These are phyloP conservation scores for Octodonta nipae DNA, from an alignment of 2,888 invertebrate species.

Conservation along the genomic window DNA sequence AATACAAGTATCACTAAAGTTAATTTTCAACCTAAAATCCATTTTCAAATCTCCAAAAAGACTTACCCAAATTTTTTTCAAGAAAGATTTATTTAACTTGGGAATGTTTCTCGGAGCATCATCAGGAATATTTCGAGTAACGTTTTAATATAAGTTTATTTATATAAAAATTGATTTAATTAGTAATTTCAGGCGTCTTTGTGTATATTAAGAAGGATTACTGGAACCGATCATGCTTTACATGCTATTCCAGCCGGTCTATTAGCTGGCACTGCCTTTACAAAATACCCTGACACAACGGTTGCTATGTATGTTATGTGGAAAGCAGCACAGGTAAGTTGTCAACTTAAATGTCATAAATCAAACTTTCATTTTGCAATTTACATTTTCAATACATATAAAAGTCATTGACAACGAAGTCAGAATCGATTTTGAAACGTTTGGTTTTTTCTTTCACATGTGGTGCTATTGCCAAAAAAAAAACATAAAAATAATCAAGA, in stretches of 20 bases:
- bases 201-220: constrained; percentile 50
- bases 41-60: constrained; percentile 40
- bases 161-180: no score
- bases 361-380: no score
- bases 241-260: constrained; percentile 59
- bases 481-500: no score
- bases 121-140: constrained; percentile 53
- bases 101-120: constrained; percentile 59
- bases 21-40: constrained; percentile 43
- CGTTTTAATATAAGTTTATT: constrained; percentile 11
- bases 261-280: constrained; percentile 56
- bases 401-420: no score
- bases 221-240: constrained; percentile 45
- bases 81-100: constrained; percentile 43
- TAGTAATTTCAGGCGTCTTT: constrained; percentile 38
- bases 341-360: no score
- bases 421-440: no score
- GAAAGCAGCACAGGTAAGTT: constrained; percentile 63
- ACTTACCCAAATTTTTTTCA: constrained; percentile 41
- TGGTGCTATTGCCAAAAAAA: no score
- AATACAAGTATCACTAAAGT: constrained; percentile 45
- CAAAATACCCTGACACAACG: constrained; percentile 61
- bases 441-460: not conserved
- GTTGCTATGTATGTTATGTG: constrained; percentile 71
- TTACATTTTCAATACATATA: no score